Evolutionary conservation across 1,140 invertebrate genomes (phyloP), one percentile per base, ranked within the genome.

Genomic region (Spodoptera litura): DNA sequence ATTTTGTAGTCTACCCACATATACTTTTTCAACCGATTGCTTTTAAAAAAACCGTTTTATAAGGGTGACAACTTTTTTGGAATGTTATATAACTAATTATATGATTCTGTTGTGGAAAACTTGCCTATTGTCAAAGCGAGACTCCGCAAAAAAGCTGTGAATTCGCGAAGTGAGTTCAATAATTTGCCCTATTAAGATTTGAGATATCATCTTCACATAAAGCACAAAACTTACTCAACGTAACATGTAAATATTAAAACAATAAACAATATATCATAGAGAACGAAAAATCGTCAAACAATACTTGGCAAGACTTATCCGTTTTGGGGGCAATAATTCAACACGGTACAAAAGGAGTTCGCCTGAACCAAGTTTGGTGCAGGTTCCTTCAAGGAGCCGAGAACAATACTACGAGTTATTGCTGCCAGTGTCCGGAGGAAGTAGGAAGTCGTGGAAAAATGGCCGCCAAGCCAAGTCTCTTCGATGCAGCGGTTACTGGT

Each of bases 331-430:
- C 64, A 70, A 86, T 87, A 88, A 87, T 62, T 88, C 87, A 86
- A 25, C 59, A 13, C 73, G 86, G 83, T 82, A 88, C 61, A 64
- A 64, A 83, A 49, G 85, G 53, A 59, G 71, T 76, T 80, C 79
- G 66, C 27, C 44, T 25, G 8, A 72, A 78, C 78, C 64, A 85
- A 80, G 35, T 84, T 82, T 38, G 81, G 61, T 78, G 56, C 78
- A 73, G 77, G 86, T 81, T 84, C 78, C 87, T 88, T 86, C 81
- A 81, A 78, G 80, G 75, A 66, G 80, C 51, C 64, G 80, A 78
- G 81, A 88, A 89, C 88, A 89, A 89, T 87, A 86, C 82, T 61
- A 56, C 83, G 87, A 89, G 73, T 87, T 89, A 89, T 87, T n/a
- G 81, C 78, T 52, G 5, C 55, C 49, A 25, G 79, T 80, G 74